Percentiles rank a stretch among this genome's conserved stretches.
Evolutionary conservation across 2,888 invertebrate genomes (phyloP).

Genomic region (Cephus pygmeus): DNA sequence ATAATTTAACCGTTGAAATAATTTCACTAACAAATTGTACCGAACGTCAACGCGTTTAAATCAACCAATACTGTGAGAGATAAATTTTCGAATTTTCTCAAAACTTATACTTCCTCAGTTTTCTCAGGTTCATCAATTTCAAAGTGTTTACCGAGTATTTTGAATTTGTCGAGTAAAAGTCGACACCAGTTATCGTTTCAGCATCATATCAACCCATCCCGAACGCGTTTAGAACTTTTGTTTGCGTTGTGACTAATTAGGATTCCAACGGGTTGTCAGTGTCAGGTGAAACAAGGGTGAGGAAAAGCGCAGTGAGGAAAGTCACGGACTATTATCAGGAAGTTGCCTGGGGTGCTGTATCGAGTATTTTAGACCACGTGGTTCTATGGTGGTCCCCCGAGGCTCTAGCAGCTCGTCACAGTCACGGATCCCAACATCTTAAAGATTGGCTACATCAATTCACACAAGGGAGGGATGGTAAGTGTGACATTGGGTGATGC

Average conservation of each 20-base stretch:
- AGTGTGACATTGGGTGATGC: background rate
- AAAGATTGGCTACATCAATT: constrained; percentile 58
- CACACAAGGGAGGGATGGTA: constrained; percentile 48
- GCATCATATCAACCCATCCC: background rate
- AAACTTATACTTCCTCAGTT: too few relatives aligned
- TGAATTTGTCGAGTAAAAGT: background rate
- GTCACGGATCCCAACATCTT: constrained; percentile 52
- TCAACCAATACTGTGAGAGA: background rate
- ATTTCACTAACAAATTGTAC: background rate
- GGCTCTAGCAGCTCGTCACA: constrained; percentile 74
- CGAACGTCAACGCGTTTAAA: background rate
- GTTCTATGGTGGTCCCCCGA: constrained; percentile 86
- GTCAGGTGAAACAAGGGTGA: constrained; percentile 72
- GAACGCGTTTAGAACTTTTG: background rate
- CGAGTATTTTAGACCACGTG: constrained; percentile 82
- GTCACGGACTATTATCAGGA: constrained; percentile 79
- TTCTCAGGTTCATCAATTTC: too few relatives aligned
- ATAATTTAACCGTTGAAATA: background rate
- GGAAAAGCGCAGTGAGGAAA: constrained; percentile 72
- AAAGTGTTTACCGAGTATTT: background rate
- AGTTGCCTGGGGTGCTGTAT: constrained; percentile 84
- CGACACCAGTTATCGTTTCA: background rate
- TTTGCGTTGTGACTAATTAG: background rate
- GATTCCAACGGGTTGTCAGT: background rate
- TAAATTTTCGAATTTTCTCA: too few relatives aligned